These are phyloP conservation scores for Saccopteryx bilineata DNA, from an alignment of 2,113 vertebrate species.

Conservation along the genomic window DNA sequence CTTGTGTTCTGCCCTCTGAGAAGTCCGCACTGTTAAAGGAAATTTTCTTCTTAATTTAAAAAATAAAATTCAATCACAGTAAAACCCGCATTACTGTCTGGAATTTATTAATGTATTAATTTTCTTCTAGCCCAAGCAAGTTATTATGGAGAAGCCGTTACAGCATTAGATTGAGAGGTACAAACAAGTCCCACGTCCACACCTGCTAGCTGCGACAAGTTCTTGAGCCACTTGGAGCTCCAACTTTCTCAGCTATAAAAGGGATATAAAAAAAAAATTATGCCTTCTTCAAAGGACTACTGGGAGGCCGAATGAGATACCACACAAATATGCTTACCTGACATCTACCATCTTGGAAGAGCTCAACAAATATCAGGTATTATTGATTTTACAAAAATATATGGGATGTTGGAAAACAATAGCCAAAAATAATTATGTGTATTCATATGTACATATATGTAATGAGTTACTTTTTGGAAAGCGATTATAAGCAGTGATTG, in stretches of 20 bases:
- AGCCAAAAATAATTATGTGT: neutral
- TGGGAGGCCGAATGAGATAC: neutral
- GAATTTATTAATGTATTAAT: neutral
- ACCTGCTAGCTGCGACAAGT: neutral
- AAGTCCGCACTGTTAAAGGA: neutral
- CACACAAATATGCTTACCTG: neutral
- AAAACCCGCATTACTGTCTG: neutral
- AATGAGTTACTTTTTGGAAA: neutral
- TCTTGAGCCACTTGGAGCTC: neutral
- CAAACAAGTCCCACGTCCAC: neutral
- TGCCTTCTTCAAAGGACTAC: neutral
- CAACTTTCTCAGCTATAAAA: neutral
- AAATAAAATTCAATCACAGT: conserved; percentile 28
- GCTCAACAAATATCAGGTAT: neutral
- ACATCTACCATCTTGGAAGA: neutral
- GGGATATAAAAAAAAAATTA: neutral
- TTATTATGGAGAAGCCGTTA: neutral
- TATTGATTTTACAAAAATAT: conserved; percentile 4
- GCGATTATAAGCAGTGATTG: neutral
- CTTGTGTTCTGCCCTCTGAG: neutral
- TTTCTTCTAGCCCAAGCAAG: neutral
- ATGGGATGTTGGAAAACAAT: neutral
- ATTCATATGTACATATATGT: neutral
- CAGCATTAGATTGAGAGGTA: neutral
- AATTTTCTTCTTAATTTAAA: neutral